A percentile compares a stretch with the other conserved stretches of the same genome.
Evolutionary conservation across 2,888 invertebrate genomes (phyloP).

Genomic region (Phengaris alcon): DNA sequence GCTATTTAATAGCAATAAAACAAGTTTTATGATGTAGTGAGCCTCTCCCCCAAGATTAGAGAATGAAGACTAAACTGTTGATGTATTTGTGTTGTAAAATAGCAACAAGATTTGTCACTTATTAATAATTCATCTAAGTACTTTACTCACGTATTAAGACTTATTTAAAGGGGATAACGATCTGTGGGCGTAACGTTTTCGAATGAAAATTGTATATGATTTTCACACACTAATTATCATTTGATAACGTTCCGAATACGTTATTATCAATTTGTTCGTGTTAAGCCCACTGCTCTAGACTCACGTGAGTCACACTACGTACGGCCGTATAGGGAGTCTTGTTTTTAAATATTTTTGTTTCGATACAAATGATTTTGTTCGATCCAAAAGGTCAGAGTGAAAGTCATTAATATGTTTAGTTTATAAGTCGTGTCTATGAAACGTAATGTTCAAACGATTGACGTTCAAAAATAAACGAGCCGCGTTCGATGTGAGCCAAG

Average conservation of each 20-base stretch:
- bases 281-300: too few relatives aligned
- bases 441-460: slow-evolving; percentile 39
- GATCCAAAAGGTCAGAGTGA: slow-evolving; percentile 19
- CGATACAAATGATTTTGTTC: neutral
- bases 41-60: slow-evolving; percentile 7
- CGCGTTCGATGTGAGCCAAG: slow-evolving; percentile 54
- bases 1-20: slow-evolving; percentile 23
- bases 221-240: too few relatives aligned
- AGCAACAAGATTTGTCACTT: neutral
- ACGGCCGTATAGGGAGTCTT: neutral
- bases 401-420: slow-evolving; percentile 10
- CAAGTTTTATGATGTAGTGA: slow-evolving; percentile 19
- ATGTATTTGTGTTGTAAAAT: neutral
- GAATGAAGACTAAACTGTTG: neutral
- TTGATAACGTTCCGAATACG: too few relatives aligned
- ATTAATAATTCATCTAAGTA: neutral
- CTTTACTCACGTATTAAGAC: too few relatives aligned
- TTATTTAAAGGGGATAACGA: too few relatives aligned
- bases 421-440: slow-evolving; percentile 27
- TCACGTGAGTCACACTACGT: too few relatives aligned
- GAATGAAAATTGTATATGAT: too few relatives aligned
- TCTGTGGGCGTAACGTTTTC: too few relatives aligned
- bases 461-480: slow-evolving; percentile 69
- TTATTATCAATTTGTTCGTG: too few relatives aligned
- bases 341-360: neutral